Base-by-base conservation (phyloP, 2,113 vertebrate species). In the Salvelinus fontinalis region DNA sequence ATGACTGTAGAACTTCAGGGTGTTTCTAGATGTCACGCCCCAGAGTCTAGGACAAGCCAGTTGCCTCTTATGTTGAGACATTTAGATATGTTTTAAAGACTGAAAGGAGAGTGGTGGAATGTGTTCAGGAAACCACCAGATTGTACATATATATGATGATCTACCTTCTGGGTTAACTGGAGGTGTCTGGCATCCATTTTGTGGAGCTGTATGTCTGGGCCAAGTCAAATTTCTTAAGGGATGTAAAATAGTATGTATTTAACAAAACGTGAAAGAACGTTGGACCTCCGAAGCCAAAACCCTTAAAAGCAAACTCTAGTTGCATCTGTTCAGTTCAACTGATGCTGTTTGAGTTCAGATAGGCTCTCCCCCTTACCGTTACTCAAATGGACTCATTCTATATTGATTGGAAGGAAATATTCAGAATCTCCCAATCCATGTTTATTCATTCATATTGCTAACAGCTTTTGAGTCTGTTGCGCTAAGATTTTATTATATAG, bases 251-350 rank as follows among this genome's bases (percentile, higher is more conserved):
- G 1, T 54, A 6, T 59, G 31, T 39, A 69, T 20, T 69, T 8
- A 69, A 3, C 29, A 39, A 69, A 48, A 48, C 31, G 67, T 44
- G 31, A 69, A 12, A 24, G 68, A 69, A 74, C 48, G 14, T 79
- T 74, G 64, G 74, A 75, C 70, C 69, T 75, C 26, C 62, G 70
- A 80, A 81, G 76, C 78, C 75, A 79, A 88, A 85, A 82, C 62
- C 59, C 59, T 69, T 1, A 26, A 3, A 80, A 67, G 57, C 3
- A 54, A 44, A 44, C 39, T 9, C 2, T 44, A 44, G 39, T 11
- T 70, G 34, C 71, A 20, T 75, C 81, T 68, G 75, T 39, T 68
- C 16, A 18, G 34, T 48, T 48, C 20, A 48, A 34, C 66, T 27
- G 34, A 12, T 69, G 1, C 69, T 70, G 79, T 75, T 66, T 16